phyloP scores from a whole-genome alignment of 2,113 vertebrate genomes.

The Regulus satrapa region DNA sequence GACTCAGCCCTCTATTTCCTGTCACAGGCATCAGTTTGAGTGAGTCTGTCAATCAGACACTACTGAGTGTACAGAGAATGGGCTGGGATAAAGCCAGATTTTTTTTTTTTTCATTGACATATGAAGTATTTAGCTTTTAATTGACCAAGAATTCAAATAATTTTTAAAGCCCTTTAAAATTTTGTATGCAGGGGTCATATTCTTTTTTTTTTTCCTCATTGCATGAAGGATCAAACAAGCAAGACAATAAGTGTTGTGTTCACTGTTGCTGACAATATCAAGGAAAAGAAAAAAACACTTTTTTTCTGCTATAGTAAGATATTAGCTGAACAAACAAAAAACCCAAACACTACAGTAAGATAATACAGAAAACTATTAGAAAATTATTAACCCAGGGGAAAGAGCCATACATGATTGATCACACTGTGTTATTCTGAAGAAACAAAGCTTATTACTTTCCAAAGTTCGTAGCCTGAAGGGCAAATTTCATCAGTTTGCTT shows the following conservation, averaged over 20 bases:
- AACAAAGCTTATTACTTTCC: neutral
- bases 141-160: fast-evolving
- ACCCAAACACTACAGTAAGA: too few species aligned
- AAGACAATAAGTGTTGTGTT: neutral
- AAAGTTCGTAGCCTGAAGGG: slow-evolving; percentile 11
- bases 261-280: neutral
- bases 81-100: neutral
- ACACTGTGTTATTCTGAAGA: slow-evolving; percentile 1
- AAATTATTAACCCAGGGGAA: neutral
- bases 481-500: slow-evolving; percentile 36
- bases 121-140: neutral
- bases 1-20: neutral
- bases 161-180: neutral
- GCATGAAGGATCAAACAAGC: neutral
- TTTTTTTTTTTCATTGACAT: too few species aligned
- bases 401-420: neutral
- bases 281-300: neutral
- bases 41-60: neutral
- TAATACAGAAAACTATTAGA: slow-evolving; percentile 35
- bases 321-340: too few species aligned
- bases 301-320: too few species aligned
- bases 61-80: neutral
- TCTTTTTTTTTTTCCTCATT: neutral
- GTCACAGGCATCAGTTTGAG: neutral
- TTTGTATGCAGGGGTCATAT: neutral